phyloP scores from a whole-genome alignment of 2,888 invertebrate species.

The Apotomis turbidana region DNA sequence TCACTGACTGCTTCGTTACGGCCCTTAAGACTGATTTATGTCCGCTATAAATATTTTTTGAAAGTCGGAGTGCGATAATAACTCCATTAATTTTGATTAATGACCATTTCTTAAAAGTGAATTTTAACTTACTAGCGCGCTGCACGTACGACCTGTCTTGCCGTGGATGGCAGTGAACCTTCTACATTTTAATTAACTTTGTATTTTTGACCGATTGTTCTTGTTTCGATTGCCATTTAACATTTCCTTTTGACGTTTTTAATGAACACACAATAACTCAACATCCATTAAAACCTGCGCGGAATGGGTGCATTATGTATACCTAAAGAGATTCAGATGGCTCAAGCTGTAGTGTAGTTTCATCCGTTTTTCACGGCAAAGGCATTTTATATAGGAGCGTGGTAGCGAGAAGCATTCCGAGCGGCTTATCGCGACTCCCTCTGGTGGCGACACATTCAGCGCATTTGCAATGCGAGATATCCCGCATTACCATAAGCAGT shows the following conservation, averaged over 20 bases:
- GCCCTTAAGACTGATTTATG: conserved; percentile 82
- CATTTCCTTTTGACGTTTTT: conserved; percentile 51
- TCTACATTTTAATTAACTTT: conserved; percentile 74
- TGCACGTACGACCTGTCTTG: conserved; percentile 61
- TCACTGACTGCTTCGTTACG: conserved; percentile 73
- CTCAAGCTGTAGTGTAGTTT: conserved; percentile 24
- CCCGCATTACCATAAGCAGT: conserved; percentile 82
- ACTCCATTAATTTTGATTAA: conserved; percentile 84
- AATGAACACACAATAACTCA: conserved; percentile 49
- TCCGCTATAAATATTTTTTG: conserved; percentile 81
- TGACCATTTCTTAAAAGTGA: conserved; percentile 82
- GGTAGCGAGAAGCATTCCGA: conserved; percentile 60
- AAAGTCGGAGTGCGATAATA: conserved; percentile 82
- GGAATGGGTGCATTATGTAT: conserved; percentile 22
- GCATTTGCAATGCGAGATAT: conserved; percentile 83
- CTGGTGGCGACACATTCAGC: conserved; percentile 80
- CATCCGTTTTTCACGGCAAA: conserved; percentile 15
- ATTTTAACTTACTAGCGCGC: conserved; percentile 65
- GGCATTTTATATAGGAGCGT: conserved; percentile 18
- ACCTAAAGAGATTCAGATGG: conserved; percentile 23
- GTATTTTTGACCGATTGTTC: conserved; percentile 70
- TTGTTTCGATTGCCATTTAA: conserved; percentile 64
- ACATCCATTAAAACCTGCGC: conserved; percentile 29
- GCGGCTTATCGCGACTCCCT: conserved; percentile 72
- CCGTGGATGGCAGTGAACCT: conserved; percentile 63